A percentile compares a stretch with the other conserved stretches of the same genome.
Conservation (phyloP, 2,888 invertebrate genomes). For the Abrostola tripartita region DNA sequence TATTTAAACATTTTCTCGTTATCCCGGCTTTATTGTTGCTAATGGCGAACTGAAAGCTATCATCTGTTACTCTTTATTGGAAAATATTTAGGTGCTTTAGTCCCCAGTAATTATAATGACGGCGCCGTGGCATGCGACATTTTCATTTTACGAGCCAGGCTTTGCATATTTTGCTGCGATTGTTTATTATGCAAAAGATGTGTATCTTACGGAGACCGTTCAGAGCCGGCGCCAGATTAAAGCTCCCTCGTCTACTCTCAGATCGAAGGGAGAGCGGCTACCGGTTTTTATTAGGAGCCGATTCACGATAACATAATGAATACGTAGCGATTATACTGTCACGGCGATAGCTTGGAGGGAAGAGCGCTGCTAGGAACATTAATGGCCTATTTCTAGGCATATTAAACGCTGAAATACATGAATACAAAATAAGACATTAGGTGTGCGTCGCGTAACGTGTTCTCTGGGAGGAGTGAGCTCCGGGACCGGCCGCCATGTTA, state of each 20-base stretch:
- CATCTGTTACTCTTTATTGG: constrained; percentile 60
- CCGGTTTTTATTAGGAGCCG: not conserved
- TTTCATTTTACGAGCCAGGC: constrained; percentile 16
- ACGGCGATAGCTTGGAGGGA: not conserved
- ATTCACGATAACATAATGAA: constrained; percentile 2
- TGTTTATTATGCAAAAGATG: constrained; percentile 13
- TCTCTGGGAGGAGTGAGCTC: constrained; percentile 8
- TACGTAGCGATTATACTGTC: constrained; percentile 3
- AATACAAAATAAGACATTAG: constrained; percentile 41
- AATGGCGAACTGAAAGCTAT: constrained; percentile 57
- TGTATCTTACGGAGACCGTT: constrained; percentile 9
- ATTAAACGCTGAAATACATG: constrained; percentile 43
- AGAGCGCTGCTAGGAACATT: constrained; percentile 1
- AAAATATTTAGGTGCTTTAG: constrained; percentile 56
- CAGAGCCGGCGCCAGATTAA: not conserved
- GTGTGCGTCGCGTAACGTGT: constrained; percentile 15
- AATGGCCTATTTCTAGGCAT: constrained; percentile 30
- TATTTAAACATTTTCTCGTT: constrained; percentile 58
- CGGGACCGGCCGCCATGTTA: constrained; percentile 52
- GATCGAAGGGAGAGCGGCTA: not conserved
- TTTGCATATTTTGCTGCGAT: constrained; percentile 24
- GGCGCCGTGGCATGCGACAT: constrained; percentile 11
- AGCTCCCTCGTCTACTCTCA: not conserved
- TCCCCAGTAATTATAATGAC: constrained; percentile 43
- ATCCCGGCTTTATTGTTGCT: constrained; percentile 48